A percentile compares a stretch with the other conserved stretches of the same genome.
Evolutionary conservation across 2,797 vertebrate genomes (phyloP).

Genomic region (Staurois parvus): DNA sequence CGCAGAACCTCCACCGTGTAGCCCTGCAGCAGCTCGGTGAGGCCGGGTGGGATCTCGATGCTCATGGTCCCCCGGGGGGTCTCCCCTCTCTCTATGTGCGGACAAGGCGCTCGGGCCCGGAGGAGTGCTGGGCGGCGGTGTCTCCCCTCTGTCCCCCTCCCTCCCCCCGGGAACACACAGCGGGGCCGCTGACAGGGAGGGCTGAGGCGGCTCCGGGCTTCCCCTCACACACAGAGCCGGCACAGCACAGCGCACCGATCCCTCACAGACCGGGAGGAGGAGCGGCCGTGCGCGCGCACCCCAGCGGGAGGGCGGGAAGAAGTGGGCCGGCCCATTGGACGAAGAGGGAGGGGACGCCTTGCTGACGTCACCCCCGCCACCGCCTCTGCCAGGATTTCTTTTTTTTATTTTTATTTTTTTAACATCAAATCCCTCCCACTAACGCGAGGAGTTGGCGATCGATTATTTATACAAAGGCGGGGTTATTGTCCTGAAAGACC

Average conservation of each 20-base stretch:
- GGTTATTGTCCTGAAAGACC: neutral
- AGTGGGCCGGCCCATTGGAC: constrained; percentile 8
- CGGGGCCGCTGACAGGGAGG: constrained; percentile 12
- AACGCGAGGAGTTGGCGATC: neutral
- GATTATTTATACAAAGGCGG: neutral
- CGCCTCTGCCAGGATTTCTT: constrained; percentile 15
- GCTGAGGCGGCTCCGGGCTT: neutral
- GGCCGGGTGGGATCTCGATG: constrained; percentile 94
- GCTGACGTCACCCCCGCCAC: constrained; percentile 33
- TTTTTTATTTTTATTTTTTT: neutral
- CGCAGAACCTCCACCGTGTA: constrained; percentile 97
- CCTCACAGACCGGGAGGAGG: constrained; percentile 7
- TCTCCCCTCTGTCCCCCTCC: neutral
- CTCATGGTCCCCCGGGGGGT: constrained; percentile 80
- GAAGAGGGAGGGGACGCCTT: neutral
- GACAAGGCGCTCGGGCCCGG: neutral
- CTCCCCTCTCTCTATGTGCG: constrained; percentile 11
- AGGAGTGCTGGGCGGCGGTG: neutral
- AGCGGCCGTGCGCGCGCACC: constrained; percentile 43
- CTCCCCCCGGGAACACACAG: constrained; percentile 1
- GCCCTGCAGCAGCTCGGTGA: constrained; percentile 96
- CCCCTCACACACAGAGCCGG: constrained; percentile 50
- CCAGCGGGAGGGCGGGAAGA: constrained; percentile 41
- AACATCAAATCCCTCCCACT: too few relatives aligned
- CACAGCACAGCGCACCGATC: constrained; percentile 54